Conservation (phyloP, 2,888 invertebrate genomes). For the Tupiocoris notatus region DNA sequence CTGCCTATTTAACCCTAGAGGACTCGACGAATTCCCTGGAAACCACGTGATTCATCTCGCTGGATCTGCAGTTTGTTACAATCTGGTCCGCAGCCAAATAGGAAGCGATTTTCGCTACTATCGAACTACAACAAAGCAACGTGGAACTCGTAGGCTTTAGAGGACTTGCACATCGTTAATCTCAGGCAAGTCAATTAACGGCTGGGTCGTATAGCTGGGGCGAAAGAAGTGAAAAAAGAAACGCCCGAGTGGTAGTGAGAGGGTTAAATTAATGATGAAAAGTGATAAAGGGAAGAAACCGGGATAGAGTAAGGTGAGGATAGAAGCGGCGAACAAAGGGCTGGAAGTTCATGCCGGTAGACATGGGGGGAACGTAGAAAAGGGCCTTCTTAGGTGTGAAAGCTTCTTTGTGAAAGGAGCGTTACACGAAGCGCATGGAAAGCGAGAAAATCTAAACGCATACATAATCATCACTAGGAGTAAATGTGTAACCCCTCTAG, state of each 20-base stretch:
- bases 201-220: constrained; percentile 1
- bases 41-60: not conserved
- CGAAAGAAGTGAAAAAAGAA: constrained; percentile 1
- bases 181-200: constrained; percentile 27
- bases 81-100: not conserved
- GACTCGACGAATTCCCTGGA: not conserved
- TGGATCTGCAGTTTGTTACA: not conserved
- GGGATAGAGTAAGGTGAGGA: constrained; percentile 24
- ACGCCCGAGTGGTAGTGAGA: not conserved
- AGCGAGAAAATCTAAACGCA: no score
- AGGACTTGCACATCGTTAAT: constrained; percentile 17
- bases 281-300: not conserved
- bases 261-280: not conserved
- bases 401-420: no score
- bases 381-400: not conserved
- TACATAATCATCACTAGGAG: no score
- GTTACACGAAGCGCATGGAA: no score
- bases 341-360: not conserved
- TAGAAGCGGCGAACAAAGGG: constrained; percentile 14
- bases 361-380: not conserved
- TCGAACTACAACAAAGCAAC: not conserved
- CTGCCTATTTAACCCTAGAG: not conserved
- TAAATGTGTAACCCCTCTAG: no score
- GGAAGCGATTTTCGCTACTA: not conserved
- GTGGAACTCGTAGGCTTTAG: not conserved